A percentile compares a stretch with the other conserved stretches of the same genome.
Conservation (phyloP, 2,797 vertebrate species). For the Tiaroga cobitis region DNA sequence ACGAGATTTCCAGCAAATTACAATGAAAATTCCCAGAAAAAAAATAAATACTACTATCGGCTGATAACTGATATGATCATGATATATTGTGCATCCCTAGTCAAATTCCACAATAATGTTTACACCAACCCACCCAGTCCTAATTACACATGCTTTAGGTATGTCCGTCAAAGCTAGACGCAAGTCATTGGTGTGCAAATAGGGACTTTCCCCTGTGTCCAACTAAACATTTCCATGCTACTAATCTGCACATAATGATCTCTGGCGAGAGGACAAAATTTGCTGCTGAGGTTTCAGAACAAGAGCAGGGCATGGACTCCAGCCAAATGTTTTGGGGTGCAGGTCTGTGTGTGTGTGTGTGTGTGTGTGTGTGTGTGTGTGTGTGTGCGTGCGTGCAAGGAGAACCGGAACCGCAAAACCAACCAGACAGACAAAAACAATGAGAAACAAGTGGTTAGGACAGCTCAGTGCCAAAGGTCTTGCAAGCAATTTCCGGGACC, state of each 20-base stretch:
- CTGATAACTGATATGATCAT: background rate
- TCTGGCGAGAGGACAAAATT: conserved; percentile 47
- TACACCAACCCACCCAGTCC: conserved; percentile 7
- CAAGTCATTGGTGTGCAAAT: conserved; percentile 61
- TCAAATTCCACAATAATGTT: conserved; percentile 6
- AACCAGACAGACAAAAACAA: conserved; percentile 55
- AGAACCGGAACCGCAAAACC: conserved; percentile 46
- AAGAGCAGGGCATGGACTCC: conserved; percentile 38
- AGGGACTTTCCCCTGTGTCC: conserved; percentile 76
- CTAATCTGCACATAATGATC: conserved; percentile 45
- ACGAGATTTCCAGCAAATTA: background rate
- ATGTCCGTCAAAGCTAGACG: conserved; percentile 52
- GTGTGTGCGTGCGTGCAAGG: conserved; percentile 39
- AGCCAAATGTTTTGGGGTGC: conserved; percentile 31
- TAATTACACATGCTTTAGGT: conserved; percentile 58
- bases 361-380: conserved; percentile 23
- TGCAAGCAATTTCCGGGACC: conserved; percentile 7
- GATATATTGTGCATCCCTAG: background rate
- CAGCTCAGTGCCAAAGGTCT: background rate
- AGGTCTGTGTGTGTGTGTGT: conserved; percentile 42
- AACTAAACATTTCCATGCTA: conserved; percentile 73
- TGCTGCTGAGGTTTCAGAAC: conserved; percentile 52
- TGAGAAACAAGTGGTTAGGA: conserved; percentile 33
- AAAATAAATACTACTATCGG: background rate
- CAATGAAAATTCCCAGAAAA: background rate